phyloP scores from a whole-genome alignment of 2,888 invertebrate species.

The Temnothorax ravouxi region DNA sequence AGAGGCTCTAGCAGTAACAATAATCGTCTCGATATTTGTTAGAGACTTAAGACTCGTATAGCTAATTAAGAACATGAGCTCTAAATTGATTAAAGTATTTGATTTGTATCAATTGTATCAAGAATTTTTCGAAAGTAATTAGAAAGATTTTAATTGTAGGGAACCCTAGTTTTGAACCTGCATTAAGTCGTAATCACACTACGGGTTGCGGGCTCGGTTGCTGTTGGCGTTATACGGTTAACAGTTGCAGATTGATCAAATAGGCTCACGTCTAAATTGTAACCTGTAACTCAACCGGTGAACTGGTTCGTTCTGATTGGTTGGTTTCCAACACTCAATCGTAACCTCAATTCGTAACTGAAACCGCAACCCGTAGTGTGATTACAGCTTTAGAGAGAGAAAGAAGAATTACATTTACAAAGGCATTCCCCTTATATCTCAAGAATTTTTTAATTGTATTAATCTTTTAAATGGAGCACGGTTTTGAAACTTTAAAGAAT shows the following conservation, averaged over 20 bases:
- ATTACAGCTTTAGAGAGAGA: not conserved
- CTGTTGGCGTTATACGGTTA: too few species aligned
- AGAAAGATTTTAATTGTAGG: not conserved
- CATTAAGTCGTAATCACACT: too few species aligned
- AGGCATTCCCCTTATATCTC: not conserved
- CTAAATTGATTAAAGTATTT: not conserved
- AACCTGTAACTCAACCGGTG: too few species aligned
- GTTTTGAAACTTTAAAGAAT: not conserved
- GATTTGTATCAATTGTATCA: not conserved
- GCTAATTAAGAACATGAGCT: not conserved
- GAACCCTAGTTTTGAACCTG: not conserved
- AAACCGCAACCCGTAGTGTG: too few species aligned
- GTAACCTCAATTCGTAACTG: too few species aligned
- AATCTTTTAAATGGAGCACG: not conserved
- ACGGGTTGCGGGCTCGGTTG: too few species aligned
- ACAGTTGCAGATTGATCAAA: too few species aligned
- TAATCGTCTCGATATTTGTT: conserved; percentile 12
- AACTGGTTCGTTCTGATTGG: too few species aligned
- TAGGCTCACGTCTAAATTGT: too few species aligned
- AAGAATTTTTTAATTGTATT: not conserved
- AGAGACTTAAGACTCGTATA: not conserved
- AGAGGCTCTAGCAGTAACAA: not conserved
- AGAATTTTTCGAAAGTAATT: not conserved
- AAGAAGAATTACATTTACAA: not conserved
- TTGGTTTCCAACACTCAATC: too few species aligned